A percentile compares a stretch with the other conserved stretches of the same genome.
Evolutionary conservation across 2,113 vertebrate species (phyloP).

Genomic region (Speoplatyrhinus poulsoni): DNA sequence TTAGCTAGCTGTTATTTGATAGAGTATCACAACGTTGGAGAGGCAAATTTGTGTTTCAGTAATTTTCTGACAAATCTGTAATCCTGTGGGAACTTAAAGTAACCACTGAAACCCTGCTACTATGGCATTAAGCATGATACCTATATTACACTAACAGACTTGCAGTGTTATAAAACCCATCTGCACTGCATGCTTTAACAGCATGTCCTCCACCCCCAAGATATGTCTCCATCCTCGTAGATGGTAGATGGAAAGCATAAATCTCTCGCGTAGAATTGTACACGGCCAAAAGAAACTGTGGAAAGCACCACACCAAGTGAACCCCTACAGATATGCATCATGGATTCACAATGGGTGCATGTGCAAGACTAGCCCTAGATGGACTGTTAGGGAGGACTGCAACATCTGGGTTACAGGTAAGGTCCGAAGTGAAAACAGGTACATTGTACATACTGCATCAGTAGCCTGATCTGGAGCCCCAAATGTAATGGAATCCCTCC

Average conservation of each 20-base stretch:
- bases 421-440: slow-evolving; percentile 33
- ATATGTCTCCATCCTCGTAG: neutral
- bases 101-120: no score
- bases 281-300: slow-evolving; percentile 20
- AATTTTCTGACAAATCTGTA: neutral
- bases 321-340: neutral
- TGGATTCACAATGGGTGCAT: slow-evolving; percentile 11
- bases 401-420: slow-evolving; percentile 2
- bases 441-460: neutral
- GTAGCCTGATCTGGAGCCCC: no score
- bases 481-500: no score
- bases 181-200: no score
- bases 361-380: slow-evolving; percentile 5
- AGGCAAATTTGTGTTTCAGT: neutral
- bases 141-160: no score
- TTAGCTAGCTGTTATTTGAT: no score
- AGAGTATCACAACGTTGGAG: neutral
- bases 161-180: no score
- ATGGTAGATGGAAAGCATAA: slow-evolving; percentile 47
- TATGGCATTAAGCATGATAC: no score
- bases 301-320: slow-evolving; percentile 15
- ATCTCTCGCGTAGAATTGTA: slow-evolving; percentile 36
- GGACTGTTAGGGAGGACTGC: neutral
- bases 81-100: neutral
- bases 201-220: no score